Base-by-base conservation (phyloP, 1,140 invertebrate genomes). In the Steinernema khuongi region DNA sequence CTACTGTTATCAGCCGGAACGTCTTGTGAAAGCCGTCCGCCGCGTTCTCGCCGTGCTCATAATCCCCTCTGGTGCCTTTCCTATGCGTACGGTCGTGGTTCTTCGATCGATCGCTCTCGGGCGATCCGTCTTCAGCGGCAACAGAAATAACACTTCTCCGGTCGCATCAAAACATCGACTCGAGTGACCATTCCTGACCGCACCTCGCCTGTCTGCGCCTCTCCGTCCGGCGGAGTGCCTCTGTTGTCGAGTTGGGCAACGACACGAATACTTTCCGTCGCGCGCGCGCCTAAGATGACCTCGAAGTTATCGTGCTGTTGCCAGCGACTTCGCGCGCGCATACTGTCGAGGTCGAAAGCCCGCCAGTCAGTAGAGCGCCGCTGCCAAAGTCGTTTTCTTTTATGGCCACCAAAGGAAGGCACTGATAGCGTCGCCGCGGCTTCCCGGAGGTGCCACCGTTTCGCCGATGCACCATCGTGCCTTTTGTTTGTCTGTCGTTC, bases 281-380 rank as follows among this genome's bases (percentile, higher is more conserved):
- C 36, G 50, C 50, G 50, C 50, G 22, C 11, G 50, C 50, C 50
- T 60, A 60, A 60, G 50, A 60, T 60, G 50, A 60, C 50, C 50
- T 60, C 50, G 50, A 60, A 60, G 14, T 60, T 60, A 60, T 60
- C 50, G 36, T n/a, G 50, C 50, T 22, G 50, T 22, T 60, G 50
- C 50, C 22, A 26, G 11, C 50, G 26, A 26, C 50, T 7, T 22
- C 4, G 7, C 50, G 50, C 50, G 50, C 22, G n/a, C n/a, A n/a
- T 60, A 60, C 7, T 14, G 7, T 14, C 50, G 7, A 22, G 11
- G 7, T 14, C 50, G 7, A 22, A 4, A 26, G 50, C 11, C 50
- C 11, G 50, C 22, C 50, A 26, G 19, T 4, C 19, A 2, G 14
- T 7, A 14, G 7, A 41, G 7, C 36, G 36, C 36, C 36, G 36